These are phyloP conservation scores for Colletes latitarsis DNA, from an alignment of 1,140 invertebrate genomes.

Conservation along the genomic window DNA sequence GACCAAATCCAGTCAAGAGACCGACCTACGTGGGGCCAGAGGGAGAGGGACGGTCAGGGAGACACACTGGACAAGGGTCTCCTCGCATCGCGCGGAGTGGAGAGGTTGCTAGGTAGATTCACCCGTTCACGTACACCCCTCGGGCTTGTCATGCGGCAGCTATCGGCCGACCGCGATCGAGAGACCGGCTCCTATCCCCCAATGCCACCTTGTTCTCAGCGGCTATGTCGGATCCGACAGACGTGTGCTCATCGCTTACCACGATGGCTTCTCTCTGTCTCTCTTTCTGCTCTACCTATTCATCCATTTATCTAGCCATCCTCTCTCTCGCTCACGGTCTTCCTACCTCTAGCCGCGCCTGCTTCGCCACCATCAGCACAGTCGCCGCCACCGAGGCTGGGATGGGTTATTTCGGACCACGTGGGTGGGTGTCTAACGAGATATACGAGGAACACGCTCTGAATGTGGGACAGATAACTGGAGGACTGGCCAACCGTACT, in stretches of 20 bases:
- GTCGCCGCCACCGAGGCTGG: slow-evolving; percentile 4
- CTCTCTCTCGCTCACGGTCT: background rate
- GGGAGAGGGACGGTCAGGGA: background rate
- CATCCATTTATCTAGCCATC: slow-evolving; percentile 23
- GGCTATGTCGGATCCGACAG: slow-evolving; percentile 65
- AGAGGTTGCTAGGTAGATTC: slow-evolving; percentile 63
- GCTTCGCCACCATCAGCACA: slow-evolving; percentile 7
- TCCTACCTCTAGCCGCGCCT: background rate
- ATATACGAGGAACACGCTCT: slow-evolving; percentile 56
- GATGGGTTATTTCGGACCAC: slow-evolving; percentile 64
- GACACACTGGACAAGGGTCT: slow-evolving; percentile 57
- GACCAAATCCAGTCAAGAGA: slow-evolving; percentile 54
- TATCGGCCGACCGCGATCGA: slow-evolving; percentile 69
- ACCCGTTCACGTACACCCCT: slow-evolving; percentile 68
- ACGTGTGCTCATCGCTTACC: slow-evolving; percentile 66
- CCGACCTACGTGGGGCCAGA: slow-evolving; percentile 28
- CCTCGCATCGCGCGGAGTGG: slow-evolving; percentile 52
- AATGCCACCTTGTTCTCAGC: slow-evolving; percentile 68
- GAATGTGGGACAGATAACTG: slow-evolving; percentile 61
- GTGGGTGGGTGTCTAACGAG: slow-evolving; percentile 63
- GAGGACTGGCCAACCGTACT: slow-evolving; percentile 34
- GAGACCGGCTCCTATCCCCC: slow-evolving; percentile 63
- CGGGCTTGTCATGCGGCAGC: slow-evolving; percentile 68
- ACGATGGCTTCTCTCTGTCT: slow-evolving; percentile 52
- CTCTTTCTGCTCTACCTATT: slow-evolving; percentile 30